phyloP scores from a whole-genome alignment of 2,888 invertebrate species.

The Chaetoderma sp. region DNA sequence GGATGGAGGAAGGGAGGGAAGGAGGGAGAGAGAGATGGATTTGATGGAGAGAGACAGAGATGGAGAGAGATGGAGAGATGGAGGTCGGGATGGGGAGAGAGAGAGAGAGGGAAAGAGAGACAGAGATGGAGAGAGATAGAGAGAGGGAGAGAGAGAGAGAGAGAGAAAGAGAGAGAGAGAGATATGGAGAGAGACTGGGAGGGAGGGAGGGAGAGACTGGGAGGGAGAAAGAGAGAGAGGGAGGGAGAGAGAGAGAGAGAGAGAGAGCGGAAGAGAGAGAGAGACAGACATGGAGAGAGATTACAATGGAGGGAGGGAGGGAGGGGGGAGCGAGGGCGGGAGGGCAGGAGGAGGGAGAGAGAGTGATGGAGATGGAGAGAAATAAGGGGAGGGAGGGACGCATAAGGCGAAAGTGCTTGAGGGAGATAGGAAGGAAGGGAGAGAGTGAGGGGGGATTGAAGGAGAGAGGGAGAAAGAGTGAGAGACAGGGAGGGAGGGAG shows the following conservation, averaged over 20 bases:
- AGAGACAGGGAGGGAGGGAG: no score
- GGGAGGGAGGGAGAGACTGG: no score
- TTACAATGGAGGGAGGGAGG: background rate
- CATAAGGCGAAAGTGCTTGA: constrained; percentile 16
- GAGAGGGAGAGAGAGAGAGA: constrained; percentile 3
- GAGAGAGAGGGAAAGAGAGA: background rate
- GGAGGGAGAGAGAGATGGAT: no score
- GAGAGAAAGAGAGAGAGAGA: constrained; percentile 12
- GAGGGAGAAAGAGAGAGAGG: background rate
- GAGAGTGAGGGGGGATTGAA: constrained; percentile 10
- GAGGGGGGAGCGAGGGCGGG: background rate
- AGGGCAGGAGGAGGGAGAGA: background rate
- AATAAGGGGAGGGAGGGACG: background rate
- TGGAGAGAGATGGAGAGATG: background rate
- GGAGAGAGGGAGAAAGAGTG: no score
- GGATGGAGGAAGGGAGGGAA: no score
- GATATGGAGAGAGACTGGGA: no score
- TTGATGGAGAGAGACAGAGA: no score
- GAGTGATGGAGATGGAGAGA: background rate
- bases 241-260: constrained; percentile 18
- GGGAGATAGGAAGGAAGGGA: constrained; percentile 23
- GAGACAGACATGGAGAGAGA: constrained; percentile 19
- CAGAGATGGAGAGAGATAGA: no score
- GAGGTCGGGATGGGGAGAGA: no score
- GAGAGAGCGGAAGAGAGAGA: constrained; percentile 19